These are phyloP conservation scores for Chrysolina haemoptera DNA, from an alignment of 2,888 invertebrate genomes.

Conservation along the genomic window DNA sequence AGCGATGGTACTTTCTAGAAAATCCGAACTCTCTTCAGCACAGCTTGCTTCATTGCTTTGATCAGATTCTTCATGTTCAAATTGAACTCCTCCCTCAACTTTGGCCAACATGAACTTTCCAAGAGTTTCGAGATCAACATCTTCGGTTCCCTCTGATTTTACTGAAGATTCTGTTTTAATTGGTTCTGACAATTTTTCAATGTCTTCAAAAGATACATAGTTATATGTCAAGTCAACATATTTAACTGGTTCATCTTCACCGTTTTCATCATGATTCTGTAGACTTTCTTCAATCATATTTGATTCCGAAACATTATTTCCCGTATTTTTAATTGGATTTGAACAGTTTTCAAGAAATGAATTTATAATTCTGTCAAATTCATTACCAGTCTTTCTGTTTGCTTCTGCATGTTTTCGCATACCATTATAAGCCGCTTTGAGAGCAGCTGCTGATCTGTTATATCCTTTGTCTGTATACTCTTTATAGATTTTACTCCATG, in stretches of 20 bases:
- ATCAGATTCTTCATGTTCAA: background rate
- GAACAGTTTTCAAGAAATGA: slow-evolving; percentile 1
- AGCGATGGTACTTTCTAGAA: background rate
- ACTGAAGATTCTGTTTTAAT: background rate
- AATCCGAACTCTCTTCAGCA: background rate
- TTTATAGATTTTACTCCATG: background rate
- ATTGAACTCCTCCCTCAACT: slow-evolving; percentile 13
- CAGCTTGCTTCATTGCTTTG: background rate
- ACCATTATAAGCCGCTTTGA: background rate
- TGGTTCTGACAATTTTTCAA: slow-evolving; percentile 1
- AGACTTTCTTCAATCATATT: background rate
- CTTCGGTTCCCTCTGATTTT: background rate
- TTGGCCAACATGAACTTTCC: slow-evolving; percentile 8
- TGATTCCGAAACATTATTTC: background rate
- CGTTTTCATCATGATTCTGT: background rate
- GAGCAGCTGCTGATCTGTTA: background rate
- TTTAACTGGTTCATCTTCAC: background rate
- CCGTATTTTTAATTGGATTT: background rate
- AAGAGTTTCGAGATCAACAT: background rate
- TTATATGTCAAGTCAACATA: slow-evolving; percentile 16
- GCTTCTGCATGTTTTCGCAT: slow-evolving; percentile 5
- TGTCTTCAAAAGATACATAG: slow-evolving; percentile 25
- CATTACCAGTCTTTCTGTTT: background rate
- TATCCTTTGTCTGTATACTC: background rate
- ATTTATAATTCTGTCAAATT: background rate